Evolutionary conservation across 1,140 invertebrate species (phyloP).

Genomic region (Planococcus citri): DNA sequence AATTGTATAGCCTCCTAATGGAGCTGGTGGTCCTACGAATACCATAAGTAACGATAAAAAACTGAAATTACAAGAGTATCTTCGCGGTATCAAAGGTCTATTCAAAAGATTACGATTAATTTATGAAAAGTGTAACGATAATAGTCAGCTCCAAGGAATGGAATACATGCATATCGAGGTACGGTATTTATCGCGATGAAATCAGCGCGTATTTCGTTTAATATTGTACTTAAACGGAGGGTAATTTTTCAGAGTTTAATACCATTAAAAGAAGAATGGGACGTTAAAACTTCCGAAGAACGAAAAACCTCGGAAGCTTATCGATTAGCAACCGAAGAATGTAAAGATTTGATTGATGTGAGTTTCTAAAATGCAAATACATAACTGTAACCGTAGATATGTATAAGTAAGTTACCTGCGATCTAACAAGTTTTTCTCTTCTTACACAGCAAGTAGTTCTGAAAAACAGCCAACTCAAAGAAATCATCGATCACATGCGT

Average conservation of each 20-base stretch:
- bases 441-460: conserved; percentile 65
- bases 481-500: conserved; percentile 81
- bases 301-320: conserved; percentile 65
- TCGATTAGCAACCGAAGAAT: conserved; percentile 57
- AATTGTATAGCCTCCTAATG: conserved; percentile 60
- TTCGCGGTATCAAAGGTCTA: conserved; percentile 57
- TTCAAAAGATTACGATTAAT: conserved; percentile 75
- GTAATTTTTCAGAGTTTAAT: conserved; percentile 54
- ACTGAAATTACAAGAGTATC: conserved; percentile 70
- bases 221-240: neutral
- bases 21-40: conserved; percentile 51
- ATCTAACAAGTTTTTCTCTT: conserved; percentile 31
- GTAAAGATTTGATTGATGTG: conserved; percentile 60
- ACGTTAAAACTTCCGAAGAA: conserved; percentile 55
- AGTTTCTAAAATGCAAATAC: too few relatives aligned
- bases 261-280: conserved; percentile 71
- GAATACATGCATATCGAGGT: conserved; percentile 77
- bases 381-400: too few relatives aligned
- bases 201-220: neutral
- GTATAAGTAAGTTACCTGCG: too few relatives aligned
- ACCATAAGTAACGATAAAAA: conserved; percentile 70
- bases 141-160: conserved; percentile 61
- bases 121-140: conserved; percentile 84
- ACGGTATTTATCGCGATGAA: conserved; percentile 13
- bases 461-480: conserved; percentile 84